Evolutionary conservation across 1,140 invertebrate species (phyloP).

Genomic region (Drosophila punjabiensis): DNA sequence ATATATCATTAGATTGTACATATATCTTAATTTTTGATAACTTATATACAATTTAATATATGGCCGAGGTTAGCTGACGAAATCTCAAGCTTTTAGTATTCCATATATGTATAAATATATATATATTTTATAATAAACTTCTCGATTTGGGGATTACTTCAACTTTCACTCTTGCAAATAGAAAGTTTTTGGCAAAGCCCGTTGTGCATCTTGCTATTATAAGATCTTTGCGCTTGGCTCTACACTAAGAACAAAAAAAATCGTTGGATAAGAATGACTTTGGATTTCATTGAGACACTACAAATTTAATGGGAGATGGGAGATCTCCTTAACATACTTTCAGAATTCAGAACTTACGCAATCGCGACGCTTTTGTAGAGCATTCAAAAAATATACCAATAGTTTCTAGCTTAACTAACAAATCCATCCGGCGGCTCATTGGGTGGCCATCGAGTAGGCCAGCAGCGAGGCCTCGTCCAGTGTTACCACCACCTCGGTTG

Average conservation of each 20-base stretch:
- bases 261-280: neutral
- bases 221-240: neutral
- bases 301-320: neutral
- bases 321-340: neutral
- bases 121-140: neutral
- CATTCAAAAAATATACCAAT: neutral
- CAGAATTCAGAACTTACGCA: neutral
- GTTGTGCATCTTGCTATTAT: neutral
- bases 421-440: neutral
- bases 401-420: neutral
- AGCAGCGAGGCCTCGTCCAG: conserved; percentile 32
- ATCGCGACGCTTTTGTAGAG: neutral
- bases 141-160: neutral
- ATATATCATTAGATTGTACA: conserved; percentile 14
- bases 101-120: neutral
- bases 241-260: neutral
- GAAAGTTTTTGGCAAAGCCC: no score
- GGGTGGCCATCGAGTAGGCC: conserved; percentile 29
- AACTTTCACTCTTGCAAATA: neutral
- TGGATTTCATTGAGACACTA: neutral
- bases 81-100: no score
- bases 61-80: neutral
- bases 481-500: conserved; percentile 6
- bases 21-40: conserved; percentile 16
- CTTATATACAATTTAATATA: conserved; percentile 24